phyloP scores from a whole-genome alignment of 2,888 invertebrate genomes.

The Eudasyphora cyanicolor region DNA sequence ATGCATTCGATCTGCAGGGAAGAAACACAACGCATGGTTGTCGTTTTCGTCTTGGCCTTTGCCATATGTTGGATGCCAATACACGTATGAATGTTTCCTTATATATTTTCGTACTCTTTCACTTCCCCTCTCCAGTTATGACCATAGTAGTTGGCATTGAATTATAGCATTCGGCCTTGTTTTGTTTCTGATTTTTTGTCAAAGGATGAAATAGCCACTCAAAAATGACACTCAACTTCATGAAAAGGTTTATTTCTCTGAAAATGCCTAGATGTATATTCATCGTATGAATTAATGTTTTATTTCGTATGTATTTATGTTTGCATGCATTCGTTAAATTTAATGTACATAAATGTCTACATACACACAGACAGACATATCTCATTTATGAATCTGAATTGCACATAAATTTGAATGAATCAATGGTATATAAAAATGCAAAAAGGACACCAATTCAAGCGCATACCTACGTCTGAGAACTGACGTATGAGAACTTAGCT shows the following conservation, averaged over 20 bases:
- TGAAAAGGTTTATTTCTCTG: no score
- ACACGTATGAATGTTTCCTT: slow-evolving; percentile 85
- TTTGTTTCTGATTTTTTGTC: no score
- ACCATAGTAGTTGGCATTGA: neutral
- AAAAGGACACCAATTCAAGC: no score
- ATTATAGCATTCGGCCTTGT: neutral
- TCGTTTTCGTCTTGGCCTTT: slow-evolving; percentile 94
- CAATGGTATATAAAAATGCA: neutral
- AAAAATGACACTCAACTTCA: neutral
- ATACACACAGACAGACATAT: neutral
- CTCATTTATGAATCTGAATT: neutral
- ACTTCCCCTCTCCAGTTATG: no score
- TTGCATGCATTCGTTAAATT: no score
- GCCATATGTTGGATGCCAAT: slow-evolving; percentile 97
- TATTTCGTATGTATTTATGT: neutral
- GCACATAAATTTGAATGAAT: slow-evolving; percentile 15
- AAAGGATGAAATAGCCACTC: no score
- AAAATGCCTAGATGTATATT: neutral
- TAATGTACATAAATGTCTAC: neutral
- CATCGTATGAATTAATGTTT: neutral
- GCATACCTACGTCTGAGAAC: no score
- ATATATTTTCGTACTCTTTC: neutral
- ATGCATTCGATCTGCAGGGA: slow-evolving; percentile 82
- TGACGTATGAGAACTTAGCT: no score
- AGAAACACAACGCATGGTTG: slow-evolving; percentile 93